Conservation (phyloP, 2,113 vertebrate species). For the Crotalus tigris region DNA sequence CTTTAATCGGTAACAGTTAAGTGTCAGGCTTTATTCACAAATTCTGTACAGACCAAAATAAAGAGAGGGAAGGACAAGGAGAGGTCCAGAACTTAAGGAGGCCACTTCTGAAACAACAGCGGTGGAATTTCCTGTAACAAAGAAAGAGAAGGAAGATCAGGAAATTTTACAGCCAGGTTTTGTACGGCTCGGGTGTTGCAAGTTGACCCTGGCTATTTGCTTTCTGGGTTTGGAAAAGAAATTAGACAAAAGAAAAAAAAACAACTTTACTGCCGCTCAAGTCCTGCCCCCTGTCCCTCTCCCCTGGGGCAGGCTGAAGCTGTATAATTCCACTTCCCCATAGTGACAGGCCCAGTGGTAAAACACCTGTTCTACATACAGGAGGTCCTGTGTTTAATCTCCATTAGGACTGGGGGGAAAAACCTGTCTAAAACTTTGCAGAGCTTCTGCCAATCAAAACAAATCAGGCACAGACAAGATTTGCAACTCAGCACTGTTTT, state of each 20-base stretch:
- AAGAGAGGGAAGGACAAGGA: slow-evolving; percentile 1
- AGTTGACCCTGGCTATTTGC: neutral
- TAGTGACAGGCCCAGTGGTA: neutral
- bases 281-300: neutral
- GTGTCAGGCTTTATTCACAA: neutral
- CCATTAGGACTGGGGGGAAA: neutral
- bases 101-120: slow-evolving; percentile 10
- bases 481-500: neutral
- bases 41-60: slow-evolving; percentile 26
- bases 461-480: neutral
- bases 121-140: slow-evolving; percentile 40
- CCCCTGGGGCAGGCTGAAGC: neutral
- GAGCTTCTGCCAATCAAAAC: neutral
- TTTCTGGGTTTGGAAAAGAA: neutral
- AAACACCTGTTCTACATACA: neutral
- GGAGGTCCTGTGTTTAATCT: neutral
- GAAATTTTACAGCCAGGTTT: neutral
- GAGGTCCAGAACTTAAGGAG: neutral
- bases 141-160: slow-evolving; percentile 1
- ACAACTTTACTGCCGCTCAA: neutral
- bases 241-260: neutral
- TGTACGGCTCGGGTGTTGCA: neutral
- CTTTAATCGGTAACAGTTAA: slow-evolving; percentile 50
- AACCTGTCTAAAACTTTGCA: neutral
- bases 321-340: neutral